Evolutionary conservation across 2,113 vertebrate genomes (phyloP).

Genomic region (Reinhardtius hippoglossoides): DNA sequence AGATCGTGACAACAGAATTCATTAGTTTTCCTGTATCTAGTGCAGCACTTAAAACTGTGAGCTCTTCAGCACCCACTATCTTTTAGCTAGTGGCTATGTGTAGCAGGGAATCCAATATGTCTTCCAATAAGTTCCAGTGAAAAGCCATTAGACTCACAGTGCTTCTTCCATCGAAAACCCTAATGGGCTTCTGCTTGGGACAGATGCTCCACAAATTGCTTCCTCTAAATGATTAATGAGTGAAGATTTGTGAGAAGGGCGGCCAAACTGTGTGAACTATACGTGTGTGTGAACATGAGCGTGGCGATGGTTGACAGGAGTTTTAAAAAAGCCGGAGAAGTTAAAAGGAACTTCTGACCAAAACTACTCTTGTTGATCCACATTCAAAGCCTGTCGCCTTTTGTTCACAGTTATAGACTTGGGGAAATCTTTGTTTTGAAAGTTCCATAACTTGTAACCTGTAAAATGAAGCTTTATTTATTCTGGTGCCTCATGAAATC

Average conservation of each 20-base stretch:
- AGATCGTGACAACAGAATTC: slow-evolving; percentile 8
- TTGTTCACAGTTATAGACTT: too few species aligned
- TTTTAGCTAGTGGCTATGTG: slow-evolving; percentile 53
- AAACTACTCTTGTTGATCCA: too few species aligned
- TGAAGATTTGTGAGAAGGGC: slow-evolving; percentile 62
- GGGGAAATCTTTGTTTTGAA: too few species aligned
- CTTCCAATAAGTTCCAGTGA: slow-evolving; percentile 76
- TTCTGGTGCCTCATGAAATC: too few species aligned
- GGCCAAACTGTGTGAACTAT: slow-evolving; percentile 25
- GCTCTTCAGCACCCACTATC: slow-evolving; percentile 41
- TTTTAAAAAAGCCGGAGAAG: background rate
- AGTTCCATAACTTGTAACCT: too few species aligned
- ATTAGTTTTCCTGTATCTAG: background rate
- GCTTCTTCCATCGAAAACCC: slow-evolving; percentile 69
- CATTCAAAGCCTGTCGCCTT: too few species aligned
- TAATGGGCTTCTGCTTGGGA: slow-evolving; percentile 79
- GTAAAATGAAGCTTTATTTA: too few species aligned
- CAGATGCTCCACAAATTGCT: slow-evolving; percentile 83
- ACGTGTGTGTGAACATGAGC: slow-evolving; percentile 8
- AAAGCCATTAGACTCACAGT: slow-evolving; percentile 75
- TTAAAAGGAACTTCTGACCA: background rate
- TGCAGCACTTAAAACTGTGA: slow-evolving; percentile 11
- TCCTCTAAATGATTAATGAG: slow-evolving; percentile 83
- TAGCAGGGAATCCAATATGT: slow-evolving; percentile 75
- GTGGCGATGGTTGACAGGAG: slow-evolving; percentile 7